A percentile compares a stretch with the other conserved stretches of the same genome.
Conservation (phyloP, 2,113 vertebrate species). For the Panthera uncia region DNA sequence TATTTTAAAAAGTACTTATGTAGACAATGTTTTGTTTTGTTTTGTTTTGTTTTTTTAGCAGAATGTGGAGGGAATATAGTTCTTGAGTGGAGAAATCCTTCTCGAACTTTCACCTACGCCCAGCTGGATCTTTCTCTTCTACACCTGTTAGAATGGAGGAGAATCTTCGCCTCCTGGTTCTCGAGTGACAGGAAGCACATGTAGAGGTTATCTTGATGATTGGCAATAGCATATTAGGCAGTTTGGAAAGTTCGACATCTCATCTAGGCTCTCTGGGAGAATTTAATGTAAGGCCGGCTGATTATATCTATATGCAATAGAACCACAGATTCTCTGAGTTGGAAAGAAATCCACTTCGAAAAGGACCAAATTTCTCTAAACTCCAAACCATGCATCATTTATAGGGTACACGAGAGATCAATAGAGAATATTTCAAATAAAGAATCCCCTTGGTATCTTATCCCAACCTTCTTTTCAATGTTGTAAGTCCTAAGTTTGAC, state of each 20-base stretch:
- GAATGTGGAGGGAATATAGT: neutral
- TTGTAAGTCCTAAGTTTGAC: neutral
- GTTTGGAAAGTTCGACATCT: neutral
- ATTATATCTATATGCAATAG: neutral
- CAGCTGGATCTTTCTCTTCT: neutral
- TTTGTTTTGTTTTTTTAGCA: neutral
- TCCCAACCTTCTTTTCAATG: neutral
- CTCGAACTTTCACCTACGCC: neutral
- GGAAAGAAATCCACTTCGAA: conserved; percentile 3
- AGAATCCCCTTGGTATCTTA: neutral
- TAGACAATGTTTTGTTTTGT: neutral
- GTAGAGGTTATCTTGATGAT: neutral
- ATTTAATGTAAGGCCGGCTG: neutral
- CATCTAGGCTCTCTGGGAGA: neutral
- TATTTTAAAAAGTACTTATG: neutral
- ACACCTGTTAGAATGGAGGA: neutral
- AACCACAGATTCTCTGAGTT: neutral
- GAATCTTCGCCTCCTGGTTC: neutral
- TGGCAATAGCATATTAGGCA: too few relatives aligned
- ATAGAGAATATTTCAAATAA: neutral
- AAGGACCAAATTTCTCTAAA: neutral
- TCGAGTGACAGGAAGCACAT: neutral
- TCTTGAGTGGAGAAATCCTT: neutral
- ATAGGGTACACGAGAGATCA: neutral
- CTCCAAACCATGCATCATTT: neutral